These are phyloP conservation scores for Rachycentron canadum DNA, from an alignment of 2,797 vertebrate genomes.

Conservation along the genomic window DNA sequence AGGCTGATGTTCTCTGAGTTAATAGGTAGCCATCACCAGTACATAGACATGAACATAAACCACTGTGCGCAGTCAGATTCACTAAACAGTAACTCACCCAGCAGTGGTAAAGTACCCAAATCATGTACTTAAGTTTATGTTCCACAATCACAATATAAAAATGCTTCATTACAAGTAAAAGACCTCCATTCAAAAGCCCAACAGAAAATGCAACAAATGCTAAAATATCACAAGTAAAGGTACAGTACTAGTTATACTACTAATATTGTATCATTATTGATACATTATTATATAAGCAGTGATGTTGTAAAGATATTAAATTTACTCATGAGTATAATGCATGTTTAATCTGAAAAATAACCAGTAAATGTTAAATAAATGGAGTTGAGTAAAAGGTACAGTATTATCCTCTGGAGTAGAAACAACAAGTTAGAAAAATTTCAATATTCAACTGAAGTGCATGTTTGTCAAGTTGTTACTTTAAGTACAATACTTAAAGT, in stretches of 20 bases:
- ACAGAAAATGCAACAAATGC: not conserved
- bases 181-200: not conserved
- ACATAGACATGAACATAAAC: conserved; percentile 11
- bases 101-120: not conserved
- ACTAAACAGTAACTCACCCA: not conserved
- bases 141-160: not conserved
- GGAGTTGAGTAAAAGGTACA: not conserved
- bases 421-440: not conserved
- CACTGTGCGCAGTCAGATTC: not conserved
- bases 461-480: not conserved
- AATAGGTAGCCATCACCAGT: conserved; percentile 2
- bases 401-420: not conserved
- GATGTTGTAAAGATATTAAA: not conserved
- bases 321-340: not conserved
- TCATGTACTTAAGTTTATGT: not conserved
- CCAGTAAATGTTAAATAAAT: not conserved
- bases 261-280: not conserved
- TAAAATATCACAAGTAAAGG: not conserved
- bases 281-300: not conserved
- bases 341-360: not conserved
- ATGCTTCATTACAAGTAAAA: not conserved
- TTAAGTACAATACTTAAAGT: not conserved
- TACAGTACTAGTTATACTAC: not conserved
- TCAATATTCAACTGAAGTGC: not conserved
- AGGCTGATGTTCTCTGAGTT: conserved; percentile 24